Evolutionary conservation across 2,888 invertebrate species (phyloP).

Genomic region (Phalera bucephala): DNA sequence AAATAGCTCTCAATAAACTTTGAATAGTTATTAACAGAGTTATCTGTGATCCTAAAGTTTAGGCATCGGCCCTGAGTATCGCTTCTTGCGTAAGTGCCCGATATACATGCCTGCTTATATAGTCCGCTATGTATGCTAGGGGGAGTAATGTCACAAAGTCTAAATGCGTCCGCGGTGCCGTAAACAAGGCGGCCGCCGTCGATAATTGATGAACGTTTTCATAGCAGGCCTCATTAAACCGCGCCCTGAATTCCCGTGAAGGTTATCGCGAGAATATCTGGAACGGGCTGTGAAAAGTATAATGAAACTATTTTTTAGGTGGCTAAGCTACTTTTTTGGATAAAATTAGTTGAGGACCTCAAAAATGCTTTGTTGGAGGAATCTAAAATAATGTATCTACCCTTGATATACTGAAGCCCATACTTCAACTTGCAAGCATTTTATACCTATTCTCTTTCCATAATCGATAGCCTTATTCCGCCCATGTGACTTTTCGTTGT

Average conservation of each 20-base stretch:
- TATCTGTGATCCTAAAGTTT: not conserved
- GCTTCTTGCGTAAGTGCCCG: slow-evolving; percentile 37
- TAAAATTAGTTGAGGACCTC: no score
- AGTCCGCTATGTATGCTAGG: slow-evolving; percentile 45
- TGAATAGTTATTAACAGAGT: not conserved
- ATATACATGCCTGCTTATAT: slow-evolving; percentile 14
- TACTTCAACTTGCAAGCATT: no score
- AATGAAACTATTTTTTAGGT: not conserved
- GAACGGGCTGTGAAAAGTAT: slow-evolving; percentile 40
- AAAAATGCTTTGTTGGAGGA: no score
- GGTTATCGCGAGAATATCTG: slow-evolving; percentile 61
- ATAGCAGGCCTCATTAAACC: slow-evolving; percentile 76
- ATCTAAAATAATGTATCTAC: no score
- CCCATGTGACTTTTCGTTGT: no score
- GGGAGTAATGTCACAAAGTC: slow-evolving; percentile 67
- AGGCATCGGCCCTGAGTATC: not conserved
- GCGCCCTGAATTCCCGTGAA: slow-evolving; percentile 73
- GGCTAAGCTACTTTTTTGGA: not conserved
- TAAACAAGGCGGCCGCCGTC: slow-evolving; percentile 75
- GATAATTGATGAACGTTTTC: slow-evolving; percentile 81
- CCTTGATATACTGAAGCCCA: no score
- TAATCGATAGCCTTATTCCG: no score
- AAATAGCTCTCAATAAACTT: no score
- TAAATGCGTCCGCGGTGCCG: slow-evolving; percentile 76
- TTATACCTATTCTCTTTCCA: no score